Evolutionary conservation across 2,113 vertebrate genomes (phyloP).

Genomic region (Passer domesticus): DNA sequence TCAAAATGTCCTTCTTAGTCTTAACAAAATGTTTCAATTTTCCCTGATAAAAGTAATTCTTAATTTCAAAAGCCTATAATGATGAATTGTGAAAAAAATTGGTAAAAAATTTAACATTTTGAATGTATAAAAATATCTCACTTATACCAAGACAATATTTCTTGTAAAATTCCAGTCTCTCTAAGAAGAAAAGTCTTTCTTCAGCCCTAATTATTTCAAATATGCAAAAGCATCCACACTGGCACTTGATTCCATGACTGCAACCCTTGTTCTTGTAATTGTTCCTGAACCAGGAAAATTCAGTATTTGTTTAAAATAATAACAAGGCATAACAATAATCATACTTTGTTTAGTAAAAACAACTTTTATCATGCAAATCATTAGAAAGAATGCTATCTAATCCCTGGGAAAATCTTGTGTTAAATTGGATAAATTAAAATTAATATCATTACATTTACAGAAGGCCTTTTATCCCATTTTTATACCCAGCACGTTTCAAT

Average conservation of each 20-base stretch:
- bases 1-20: not conserved
- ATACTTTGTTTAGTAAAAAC: constrained; percentile 58
- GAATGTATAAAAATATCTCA: not conserved
- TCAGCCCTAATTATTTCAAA: not conserved
- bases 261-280: not conserved
- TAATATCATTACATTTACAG: not conserved
- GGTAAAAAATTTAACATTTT: not conserved
- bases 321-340: constrained; percentile 37
- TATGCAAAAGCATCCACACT: not conserved
- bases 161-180: not conserved
- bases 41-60: not conserved
- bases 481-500: not conserved
- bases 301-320: not conserved
- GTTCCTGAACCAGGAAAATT: constrained; percentile 2
- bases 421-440: constrained; percentile 2
- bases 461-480: not conserved
- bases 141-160: not conserved
- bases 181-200: not conserved
- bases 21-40: not conserved
- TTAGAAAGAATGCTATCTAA: constrained; percentile 57
- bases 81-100: not conserved
- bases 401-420: constrained; percentile 41
- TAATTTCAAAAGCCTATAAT: not conserved
- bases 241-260: not conserved
- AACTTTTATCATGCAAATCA: constrained; percentile 50